Evolutionary conservation across 2,888 invertebrate species (phyloP).

Genomic region (Phasia obesa): DNA sequence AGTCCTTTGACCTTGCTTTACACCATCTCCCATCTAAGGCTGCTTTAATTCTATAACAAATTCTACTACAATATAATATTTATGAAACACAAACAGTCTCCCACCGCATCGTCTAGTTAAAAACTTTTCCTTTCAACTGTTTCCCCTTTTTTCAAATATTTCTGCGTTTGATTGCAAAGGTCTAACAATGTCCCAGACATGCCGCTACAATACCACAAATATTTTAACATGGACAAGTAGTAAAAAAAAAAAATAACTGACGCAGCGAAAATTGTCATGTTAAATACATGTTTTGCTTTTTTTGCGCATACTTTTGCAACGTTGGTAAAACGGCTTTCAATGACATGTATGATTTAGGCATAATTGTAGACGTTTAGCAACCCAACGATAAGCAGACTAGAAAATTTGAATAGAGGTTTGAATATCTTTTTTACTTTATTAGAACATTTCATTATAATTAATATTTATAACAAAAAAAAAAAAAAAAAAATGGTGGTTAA

Average conservation of each 20-base stretch:
- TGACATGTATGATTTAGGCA: slow-evolving; percentile 37
- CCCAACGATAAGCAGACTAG: slow-evolving; percentile 2
- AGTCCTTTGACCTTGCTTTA: neutral
- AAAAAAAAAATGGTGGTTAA: neutral
- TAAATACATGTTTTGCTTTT: slow-evolving; percentile 42
- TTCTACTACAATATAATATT: slow-evolving; percentile 52
- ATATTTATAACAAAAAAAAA: neutral
- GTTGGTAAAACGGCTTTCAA: slow-evolving; percentile 38
- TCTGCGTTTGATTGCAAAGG: slow-evolving; percentile 35
- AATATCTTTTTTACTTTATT: neutral
- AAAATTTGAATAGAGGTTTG: slow-evolving; percentile 30
- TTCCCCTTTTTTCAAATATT: slow-evolving; percentile 20
- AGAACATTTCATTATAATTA: slow-evolving; percentile 24
- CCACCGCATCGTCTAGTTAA: slow-evolving; percentile 14
- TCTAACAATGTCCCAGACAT: slow-evolving; percentile 51
- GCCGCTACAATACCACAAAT: slow-evolving; percentile 35
- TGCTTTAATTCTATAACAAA: slow-evolving; percentile 21
- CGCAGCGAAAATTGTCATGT: slow-evolving; percentile 56
- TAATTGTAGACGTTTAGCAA: neutral
- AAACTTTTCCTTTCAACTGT: slow-evolving; percentile 46
- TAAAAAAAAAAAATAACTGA: slow-evolving; percentile 43
- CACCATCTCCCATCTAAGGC: neutral
- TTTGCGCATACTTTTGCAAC: slow-evolving; percentile 1
- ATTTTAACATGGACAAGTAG: slow-evolving; percentile 30
- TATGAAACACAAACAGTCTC: slow-evolving; percentile 62